phyloP scores from a whole-genome alignment of 2,888 invertebrate genomes.

The Tachina lurida region DNA sequence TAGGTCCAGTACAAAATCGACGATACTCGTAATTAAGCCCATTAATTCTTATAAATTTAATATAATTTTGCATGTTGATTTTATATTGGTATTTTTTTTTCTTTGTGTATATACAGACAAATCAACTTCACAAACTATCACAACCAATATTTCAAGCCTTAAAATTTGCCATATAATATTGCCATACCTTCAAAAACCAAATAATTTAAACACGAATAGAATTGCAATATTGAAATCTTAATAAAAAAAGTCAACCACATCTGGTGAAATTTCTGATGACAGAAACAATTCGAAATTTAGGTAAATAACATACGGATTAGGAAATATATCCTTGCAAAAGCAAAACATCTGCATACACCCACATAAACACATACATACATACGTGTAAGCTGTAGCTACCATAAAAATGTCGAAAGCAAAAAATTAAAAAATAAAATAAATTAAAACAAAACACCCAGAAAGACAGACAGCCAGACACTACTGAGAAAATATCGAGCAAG shows the following conservation, averaged over 20 bases:
- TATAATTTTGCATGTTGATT: no score
- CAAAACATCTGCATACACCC: constrained; percentile 1
- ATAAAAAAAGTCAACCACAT: constrained; percentile 12
- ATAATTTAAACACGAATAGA: constrained; percentile 14
- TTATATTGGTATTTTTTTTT: no score
- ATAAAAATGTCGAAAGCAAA: constrained; percentile 38
- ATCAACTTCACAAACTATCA: no score
- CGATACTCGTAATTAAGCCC: no score
- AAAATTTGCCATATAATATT: background rate
- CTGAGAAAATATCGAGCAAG: constrained; percentile 74
- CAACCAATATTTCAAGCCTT: background rate
- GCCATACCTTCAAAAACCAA: background rate
- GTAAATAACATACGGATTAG: constrained; percentile 60
- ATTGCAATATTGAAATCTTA: background rate
- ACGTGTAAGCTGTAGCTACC: constrained; percentile 12
- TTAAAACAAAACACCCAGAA: constrained; percentile 42
- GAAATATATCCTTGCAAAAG: constrained; percentile 45
- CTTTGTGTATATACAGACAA: no score
- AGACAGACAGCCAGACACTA: constrained; percentile 68
- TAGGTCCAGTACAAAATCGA: no score
- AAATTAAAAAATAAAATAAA: constrained; percentile 45
- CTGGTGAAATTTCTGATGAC: constrained; percentile 54
- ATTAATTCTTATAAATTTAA: no score
- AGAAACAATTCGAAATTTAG: constrained; percentile 53
- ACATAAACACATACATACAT: background rate